These are phyloP conservation scores for Drosophila kepulauana DNA, from an alignment of 1,140 invertebrate species.

Conservation along the genomic window DNA sequence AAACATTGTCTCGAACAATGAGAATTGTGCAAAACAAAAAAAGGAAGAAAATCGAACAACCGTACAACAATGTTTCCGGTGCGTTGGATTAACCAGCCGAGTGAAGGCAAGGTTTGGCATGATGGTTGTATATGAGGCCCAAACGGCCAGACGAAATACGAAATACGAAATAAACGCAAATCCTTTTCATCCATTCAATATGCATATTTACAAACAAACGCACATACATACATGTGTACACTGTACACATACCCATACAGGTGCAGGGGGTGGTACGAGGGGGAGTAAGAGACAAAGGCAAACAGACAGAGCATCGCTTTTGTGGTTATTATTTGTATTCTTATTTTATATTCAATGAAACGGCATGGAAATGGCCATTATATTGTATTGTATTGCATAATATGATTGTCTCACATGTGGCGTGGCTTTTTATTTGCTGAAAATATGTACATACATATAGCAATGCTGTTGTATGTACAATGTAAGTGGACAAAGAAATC, in stretches of 20 bases:
- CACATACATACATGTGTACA: constrained; percentile 10
- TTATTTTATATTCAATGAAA: constrained; percentile 75
- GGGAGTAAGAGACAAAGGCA: constrained; percentile 7
- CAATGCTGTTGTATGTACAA: background rate
- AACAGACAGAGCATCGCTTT: constrained; percentile 55
- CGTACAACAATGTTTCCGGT: constrained; percentile 58
- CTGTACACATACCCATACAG: no score
- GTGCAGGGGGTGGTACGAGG: background rate
- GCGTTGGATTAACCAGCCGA: constrained; percentile 49
- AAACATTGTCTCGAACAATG: constrained; percentile 32
- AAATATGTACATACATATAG: constrained; percentile 41
- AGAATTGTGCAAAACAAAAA: constrained; percentile 64
- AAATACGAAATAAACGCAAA: constrained; percentile 71
- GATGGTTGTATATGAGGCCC: constrained; percentile 14
- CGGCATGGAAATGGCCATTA: constrained; percentile 71
- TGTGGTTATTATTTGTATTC: constrained; percentile 76
- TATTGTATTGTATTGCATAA: constrained; percentile 66
- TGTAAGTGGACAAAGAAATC: constrained; percentile 8
- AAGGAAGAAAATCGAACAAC: constrained; percentile 47
- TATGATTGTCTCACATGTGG: constrained; percentile 62
- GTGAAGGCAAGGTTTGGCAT: constrained; percentile 25
- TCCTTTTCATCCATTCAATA: constrained; percentile 78
- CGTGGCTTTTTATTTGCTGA: constrained; percentile 49
- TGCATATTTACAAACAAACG: constrained; percentile 47
- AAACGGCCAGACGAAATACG: constrained; percentile 54